A percentile compares a stretch with the other conserved stretches of the same genome.
Evolutionary conservation across 1,140 invertebrate species (phyloP).

Genomic region (Euura saliciscinereae): DNA sequence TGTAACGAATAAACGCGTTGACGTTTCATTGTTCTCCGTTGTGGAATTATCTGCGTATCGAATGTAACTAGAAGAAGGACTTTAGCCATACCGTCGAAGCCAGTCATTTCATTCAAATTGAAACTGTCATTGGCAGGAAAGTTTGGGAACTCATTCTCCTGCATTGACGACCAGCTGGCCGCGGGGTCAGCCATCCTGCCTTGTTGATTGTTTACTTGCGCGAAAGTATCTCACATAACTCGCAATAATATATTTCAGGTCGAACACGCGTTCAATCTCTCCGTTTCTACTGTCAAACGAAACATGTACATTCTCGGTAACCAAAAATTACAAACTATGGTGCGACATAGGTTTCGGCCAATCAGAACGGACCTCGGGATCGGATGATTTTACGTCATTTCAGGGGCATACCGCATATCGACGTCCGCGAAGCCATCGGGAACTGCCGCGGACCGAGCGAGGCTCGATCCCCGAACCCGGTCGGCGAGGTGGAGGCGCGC

Average conservation of each 20-base stretch:
- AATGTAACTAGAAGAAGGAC: neutral
- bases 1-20: constrained; percentile 24
- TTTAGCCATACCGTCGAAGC: constrained; percentile 50
- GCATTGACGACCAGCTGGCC: constrained; percentile 36
- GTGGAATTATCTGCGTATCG: too few species aligned
- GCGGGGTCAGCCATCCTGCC: constrained; percentile 48
- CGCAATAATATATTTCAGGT: constrained; percentile 8
- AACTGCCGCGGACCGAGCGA: neutral
- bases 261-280: constrained; percentile 11
- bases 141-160: constrained; percentile 49
- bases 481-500: neutral
- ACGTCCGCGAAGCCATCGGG: neutral
- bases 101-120: constrained; percentile 54
- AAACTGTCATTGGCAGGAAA: constrained; percentile 48
- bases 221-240: constrained; percentile 23
- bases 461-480: neutral
- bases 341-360: constrained; percentile 39
- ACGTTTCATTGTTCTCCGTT: too few species aligned
- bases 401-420: neutral
- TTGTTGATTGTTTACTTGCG: constrained; percentile 5
- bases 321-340: constrained; percentile 43
- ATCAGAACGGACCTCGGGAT: constrained; percentile 37
- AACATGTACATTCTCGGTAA: constrained; percentile 19
- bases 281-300: constrained; percentile 32
- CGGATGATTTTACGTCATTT: constrained; percentile 49